These are phyloP conservation scores for Nesoenas mayeri DNA, from an alignment of 2,113 vertebrate genomes.

Conservation along the genomic window DNA sequence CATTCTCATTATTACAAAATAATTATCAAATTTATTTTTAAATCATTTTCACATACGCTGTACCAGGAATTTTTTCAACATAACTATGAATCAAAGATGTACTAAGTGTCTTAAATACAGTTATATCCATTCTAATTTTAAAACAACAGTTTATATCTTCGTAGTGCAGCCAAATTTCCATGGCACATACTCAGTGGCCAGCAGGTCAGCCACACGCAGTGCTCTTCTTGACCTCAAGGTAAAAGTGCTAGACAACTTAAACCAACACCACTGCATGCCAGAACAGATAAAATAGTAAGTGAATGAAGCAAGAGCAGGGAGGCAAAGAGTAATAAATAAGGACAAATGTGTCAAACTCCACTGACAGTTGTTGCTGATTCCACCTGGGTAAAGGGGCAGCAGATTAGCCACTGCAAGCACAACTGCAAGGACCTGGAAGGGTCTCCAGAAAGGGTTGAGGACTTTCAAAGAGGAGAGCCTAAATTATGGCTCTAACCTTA, in stretches of 20 bases:
- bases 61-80: neutral
- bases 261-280: neutral
- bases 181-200: neutral
- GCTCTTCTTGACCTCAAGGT: neutral
- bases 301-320: neutral
- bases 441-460: neutral
- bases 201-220: neutral
- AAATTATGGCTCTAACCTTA: neutral
- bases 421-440: neutral
- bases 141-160: neutral
- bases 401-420: neutral
- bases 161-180: accelerated
- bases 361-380: neutral
- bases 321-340: neutral
- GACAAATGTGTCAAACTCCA: neutral
- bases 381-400: neutral
- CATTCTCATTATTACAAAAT: neutral
- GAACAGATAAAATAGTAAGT: neutral
- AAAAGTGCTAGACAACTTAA: neutral
- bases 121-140: neutral
- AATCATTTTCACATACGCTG: neutral
- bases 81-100: neutral
- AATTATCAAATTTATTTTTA: neutral
- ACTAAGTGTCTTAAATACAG: neutral
- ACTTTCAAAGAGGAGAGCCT: neutral